Base-by-base conservation (phyloP, 2,888 invertebrate genomes). In the Chrysolina oricalcia region DNA sequence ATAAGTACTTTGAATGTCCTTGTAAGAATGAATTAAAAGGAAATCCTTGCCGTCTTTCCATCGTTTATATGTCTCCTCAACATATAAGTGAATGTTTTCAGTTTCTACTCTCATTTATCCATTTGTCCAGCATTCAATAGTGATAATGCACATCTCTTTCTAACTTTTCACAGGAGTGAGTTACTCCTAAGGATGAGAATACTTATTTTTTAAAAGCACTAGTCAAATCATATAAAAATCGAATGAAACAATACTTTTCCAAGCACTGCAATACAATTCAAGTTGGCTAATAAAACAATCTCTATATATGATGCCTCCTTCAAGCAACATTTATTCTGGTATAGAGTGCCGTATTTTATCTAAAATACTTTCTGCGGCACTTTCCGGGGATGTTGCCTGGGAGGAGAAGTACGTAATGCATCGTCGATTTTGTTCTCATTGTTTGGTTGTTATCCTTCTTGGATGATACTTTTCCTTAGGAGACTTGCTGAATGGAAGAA, bases 221-320 rank as follows among this genome's bases (percentile, higher is more conserved):
- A 15, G 27, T 59, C n/a, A 6, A 56, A 59, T 35, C 59, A 23
- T 27, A 27, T n/a, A 11, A 17, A 59, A 35, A n/a, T 59, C n/a
- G 59, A n/a, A 27, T 59, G n/a, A 35, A 59, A 59, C 59, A 59
- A 59, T 59, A 59, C 59, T 35, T 11, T 1, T 8, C 8, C 27
- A 35, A 59, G 35, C 35, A 13, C 15, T 35, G 10, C 59, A 59
- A 35, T 35, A 27, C 35, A n/a, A 35, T 35, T 35, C 27, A n/a
- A 59, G 59, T 59, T n/a, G n/a, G n/a, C 35, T 59, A 35, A 59
- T 59, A 35, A 59, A 59, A 59, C 59, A 59, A n/a, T 59, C 59
- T 35, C n/a, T 15, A n/a, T 35, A 35, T 59, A n/a, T 15, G n/a
- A 35, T 35, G 35, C 8, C 27, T 59, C 27, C 35, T 59, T 35